Conservation (phyloP, 2,888 invertebrate genomes). For the Drosophila kambysellisi region DNA sequence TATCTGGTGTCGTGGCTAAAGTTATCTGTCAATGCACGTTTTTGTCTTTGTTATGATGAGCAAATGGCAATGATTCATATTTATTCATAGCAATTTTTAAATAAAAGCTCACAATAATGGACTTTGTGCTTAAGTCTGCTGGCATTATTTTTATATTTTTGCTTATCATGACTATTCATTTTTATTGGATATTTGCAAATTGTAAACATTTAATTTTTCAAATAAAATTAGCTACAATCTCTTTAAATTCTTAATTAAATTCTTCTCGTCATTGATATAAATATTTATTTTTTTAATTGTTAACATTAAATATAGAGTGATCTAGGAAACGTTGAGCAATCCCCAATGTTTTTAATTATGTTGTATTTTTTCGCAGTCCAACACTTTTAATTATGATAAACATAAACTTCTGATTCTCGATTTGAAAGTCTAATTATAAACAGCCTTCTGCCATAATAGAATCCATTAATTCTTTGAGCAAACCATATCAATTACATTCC, state of each 20-base stretch:
- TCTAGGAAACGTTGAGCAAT: background rate
- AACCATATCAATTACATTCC: slow-evolving; percentile 22
- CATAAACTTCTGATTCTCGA: background rate
- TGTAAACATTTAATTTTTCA: background rate
- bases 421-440: background rate
- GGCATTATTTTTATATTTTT: background rate
- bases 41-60: slow-evolving; percentile 11
- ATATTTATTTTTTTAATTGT: background rate
- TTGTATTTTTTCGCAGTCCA: background rate
- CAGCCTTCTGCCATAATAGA: slow-evolving; percentile 3
- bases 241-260: background rate
- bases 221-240: background rate
- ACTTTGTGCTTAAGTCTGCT: slow-evolving; percentile 1
- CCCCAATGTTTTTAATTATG: background rate
- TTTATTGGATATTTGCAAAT: background rate
- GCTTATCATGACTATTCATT: background rate
- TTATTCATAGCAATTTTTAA: slow-evolving; percentile 4
- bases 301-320: background rate
- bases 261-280: background rate
- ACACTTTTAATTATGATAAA: background rate
- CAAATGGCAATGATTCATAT: slow-evolving; percentile 15
- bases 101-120: background rate
- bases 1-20: slow-evolving; percentile 10
- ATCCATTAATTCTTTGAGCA: slow-evolving; percentile 9
- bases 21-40: background rate